Percentiles rank a stretch among this genome's conserved stretches.
Evolutionary conservation across 2,113 vertebrate species (phyloP).

Genomic region (Jaculus jaculus): DNA sequence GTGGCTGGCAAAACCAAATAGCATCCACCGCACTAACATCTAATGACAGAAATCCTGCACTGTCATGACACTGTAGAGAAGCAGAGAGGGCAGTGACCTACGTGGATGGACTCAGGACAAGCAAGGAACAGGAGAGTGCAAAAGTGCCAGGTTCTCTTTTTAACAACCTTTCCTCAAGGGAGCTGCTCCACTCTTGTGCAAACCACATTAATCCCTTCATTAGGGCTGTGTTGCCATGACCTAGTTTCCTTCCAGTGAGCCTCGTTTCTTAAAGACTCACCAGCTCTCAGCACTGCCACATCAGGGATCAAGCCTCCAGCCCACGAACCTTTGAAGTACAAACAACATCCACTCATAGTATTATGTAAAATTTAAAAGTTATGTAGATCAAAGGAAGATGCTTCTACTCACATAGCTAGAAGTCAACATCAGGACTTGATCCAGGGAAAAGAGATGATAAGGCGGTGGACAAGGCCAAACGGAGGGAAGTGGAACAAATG

Average conservation of each 20-base stretch:
- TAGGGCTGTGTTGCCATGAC: too few species aligned
- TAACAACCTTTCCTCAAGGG: neutral
- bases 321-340: neutral
- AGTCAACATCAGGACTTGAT: neutral
- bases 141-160: neutral
- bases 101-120: too few species aligned
- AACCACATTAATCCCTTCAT: neutral
- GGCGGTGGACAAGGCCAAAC: neutral
- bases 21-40: neutral
- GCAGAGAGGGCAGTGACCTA: neutral
- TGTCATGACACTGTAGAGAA: neutral
- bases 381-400: neutral
- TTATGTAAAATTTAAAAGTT: neutral
- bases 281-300: neutral
- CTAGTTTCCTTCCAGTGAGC: neutral
- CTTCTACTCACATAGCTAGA: neutral
- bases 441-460: neutral
- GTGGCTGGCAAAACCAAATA: neutral
- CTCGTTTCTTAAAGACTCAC: neutral
- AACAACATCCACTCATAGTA: neutral
- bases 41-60: neutral
- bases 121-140: neutral
- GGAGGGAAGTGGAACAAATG: neutral
- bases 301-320: neutral
- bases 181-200: neutral